Evolutionary conservation across 1,140 invertebrate species (phyloP).

Genomic region (Magallana angulata): DNA sequence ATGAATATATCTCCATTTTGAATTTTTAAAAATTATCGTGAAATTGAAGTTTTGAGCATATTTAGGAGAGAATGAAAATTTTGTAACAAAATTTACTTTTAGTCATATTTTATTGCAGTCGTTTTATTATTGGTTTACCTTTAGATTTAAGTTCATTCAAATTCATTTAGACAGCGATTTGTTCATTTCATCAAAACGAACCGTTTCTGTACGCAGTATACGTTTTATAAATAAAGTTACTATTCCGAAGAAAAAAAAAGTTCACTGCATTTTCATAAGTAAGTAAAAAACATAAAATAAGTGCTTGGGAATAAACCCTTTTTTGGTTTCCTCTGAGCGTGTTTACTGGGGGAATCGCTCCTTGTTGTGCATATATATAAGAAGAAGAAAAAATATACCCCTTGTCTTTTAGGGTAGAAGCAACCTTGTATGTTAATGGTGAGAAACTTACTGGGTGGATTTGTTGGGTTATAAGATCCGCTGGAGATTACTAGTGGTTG

Average conservation of each 20-base stretch:
- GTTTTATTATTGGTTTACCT: too few relatives aligned
- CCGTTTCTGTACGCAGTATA: too few relatives aligned
- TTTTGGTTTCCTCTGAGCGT: neutral
- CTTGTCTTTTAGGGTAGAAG: neutral
- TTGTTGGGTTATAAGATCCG: slow-evolving; percentile 43
- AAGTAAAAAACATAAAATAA: neutral
- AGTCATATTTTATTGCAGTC: too few relatives aligned
- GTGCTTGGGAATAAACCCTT: neutral
- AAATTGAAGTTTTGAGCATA: too few relatives aligned
- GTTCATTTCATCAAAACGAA: too few relatives aligned
- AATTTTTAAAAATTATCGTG: neutral
- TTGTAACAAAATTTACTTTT: neutral
- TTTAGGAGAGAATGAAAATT: neutral
- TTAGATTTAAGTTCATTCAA: too few relatives aligned
- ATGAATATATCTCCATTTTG: neutral
- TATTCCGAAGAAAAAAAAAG: neutral
- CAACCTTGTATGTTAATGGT: neutral
- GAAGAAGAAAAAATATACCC: neutral
- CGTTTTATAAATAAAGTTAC: too few relatives aligned
- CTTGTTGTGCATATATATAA: neutral
- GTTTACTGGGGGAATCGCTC: neutral
- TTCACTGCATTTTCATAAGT: neutral
- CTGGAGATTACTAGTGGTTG: slow-evolving; percentile 54
- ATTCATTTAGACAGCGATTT: too few relatives aligned
- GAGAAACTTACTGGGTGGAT: slow-evolving; percentile 55